Evolutionary conservation across 1,140 invertebrate genomes (phyloP), one percentile per base, ranked within the genome.

Genomic region (Araneus ventricosus): DNA sequence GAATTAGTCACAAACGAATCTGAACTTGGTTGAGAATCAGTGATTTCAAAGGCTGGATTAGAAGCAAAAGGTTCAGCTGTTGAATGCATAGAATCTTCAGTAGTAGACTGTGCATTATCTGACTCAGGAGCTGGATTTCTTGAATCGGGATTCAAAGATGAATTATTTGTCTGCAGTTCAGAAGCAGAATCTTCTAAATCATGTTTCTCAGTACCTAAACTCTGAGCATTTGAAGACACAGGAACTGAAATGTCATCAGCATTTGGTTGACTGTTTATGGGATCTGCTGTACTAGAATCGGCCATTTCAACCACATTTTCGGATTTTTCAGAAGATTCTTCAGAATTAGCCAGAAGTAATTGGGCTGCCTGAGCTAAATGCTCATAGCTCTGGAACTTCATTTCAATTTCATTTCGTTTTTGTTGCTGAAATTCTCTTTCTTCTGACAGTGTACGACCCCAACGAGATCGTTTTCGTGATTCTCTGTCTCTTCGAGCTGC

Each of bases 361-460:
- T 84, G 52, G 20, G 75, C 75, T 59, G 52, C 89, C 34, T 86
- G 90, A 59, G 67, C 37, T 37, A 45, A 79, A 10, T 93, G 84
- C 80, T 93, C 91, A 45, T 93, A 93, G 30, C 91, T 88, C 30
- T 93, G 91, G 63, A 93, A 93, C 41, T 93, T 93, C 37, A 87
- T 39, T 75, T 92, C 90, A 20, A 92, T 92, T 88, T 93, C 91
- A 63, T 61, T 59, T 5, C 52, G 41, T 37, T 61, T 93, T 34
- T 93, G 86, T 22, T 93, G 41, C 8, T 93, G 92, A 57, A 93
- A 82, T 93, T 93, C 92, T 67, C 92, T 39, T 45, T 93, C 92
- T 84, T 93, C 92, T 4, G 92, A 93, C 41, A 93, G 70, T 1
- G 92, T 93, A 3, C 92, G 70, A 14, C 92, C 92, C 92, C 92